Evolutionary conservation across 2,888 invertebrate genomes (phyloP).

Genomic region (Megaustenia siamemsis): DNA sequence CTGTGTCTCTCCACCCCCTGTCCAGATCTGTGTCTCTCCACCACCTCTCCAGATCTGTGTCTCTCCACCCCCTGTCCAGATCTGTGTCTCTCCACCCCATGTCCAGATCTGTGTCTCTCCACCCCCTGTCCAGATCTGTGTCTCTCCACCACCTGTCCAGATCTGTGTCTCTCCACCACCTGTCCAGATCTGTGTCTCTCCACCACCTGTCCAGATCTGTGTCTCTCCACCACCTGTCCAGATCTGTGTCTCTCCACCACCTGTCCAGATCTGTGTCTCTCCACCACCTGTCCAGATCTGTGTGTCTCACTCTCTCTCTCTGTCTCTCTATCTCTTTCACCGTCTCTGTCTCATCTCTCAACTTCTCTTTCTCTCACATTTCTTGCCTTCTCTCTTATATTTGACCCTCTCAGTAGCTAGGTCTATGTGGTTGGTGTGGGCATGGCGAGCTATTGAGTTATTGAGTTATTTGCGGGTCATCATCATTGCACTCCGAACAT

Average conservation of each 20-base stretch:
- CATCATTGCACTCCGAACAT: too few species aligned
- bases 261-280: background rate
- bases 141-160: background rate
- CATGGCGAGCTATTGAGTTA: too few species aligned
- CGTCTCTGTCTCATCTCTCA: background rate
- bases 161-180: background rate
- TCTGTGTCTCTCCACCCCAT: slow-evolving; percentile 22
- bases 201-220: background rate
- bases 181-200: background rate
- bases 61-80: background rate
- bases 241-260: background rate
- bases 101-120: background rate
- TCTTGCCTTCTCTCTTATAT: background rate
- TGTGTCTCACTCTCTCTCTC: background rate
- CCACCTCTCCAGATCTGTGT: too few species aligned
- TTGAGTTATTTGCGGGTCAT: too few species aligned
- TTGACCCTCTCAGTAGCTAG: background rate
- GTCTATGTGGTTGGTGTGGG: too few species aligned
- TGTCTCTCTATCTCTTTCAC: background rate
- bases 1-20: too few species aligned
- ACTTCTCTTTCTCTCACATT: background rate
- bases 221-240: background rate
- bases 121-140: background rate
- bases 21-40: too few species aligned
- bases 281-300: background rate